Evolutionary conservation across 2,888 invertebrate genomes (phyloP).

Genomic region (Ochlodes sylvanus): DNA sequence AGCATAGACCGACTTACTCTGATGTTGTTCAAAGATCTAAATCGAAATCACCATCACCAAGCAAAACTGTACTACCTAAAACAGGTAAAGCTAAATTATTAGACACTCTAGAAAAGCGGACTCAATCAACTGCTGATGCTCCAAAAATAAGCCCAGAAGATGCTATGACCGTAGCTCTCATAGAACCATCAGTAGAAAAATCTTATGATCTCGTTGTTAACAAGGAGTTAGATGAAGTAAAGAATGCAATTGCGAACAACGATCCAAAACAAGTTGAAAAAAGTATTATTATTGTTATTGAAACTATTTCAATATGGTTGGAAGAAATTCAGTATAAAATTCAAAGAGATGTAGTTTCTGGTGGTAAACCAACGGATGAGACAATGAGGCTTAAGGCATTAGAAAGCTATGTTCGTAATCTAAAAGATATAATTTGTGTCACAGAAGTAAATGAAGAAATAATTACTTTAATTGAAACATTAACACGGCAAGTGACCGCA

Average conservation of each 20-base stretch:
- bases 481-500: slow-evolving; percentile 88
- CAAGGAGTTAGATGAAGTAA: slow-evolving; percentile 84
- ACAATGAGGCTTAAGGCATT: slow-evolving; percentile 65
- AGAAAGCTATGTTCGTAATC: slow-evolving; percentile 85
- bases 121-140: slow-evolving; percentile 60
- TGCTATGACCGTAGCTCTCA: slow-evolving; percentile 65
- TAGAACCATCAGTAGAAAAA: slow-evolving; percentile 74
- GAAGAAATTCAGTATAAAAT: slow-evolving; percentile 94
- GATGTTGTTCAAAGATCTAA: slow-evolving; percentile 79
- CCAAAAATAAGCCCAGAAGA: slow-evolving; percentile 58
- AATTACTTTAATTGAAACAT: slow-evolving; percentile 85
- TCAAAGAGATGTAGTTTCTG: slow-evolving; percentile 68
- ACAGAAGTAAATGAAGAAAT: slow-evolving; percentile 88
- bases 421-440: slow-evolving; percentile 88
- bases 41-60: slow-evolving; percentile 80
- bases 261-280: slow-evolving; percentile 87
- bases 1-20: slow-evolving; percentile 72
- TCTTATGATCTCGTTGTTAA: slow-evolving; percentile 83
- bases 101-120: slow-evolving; percentile 71
- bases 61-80: slow-evolving; percentile 62
- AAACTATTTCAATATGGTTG: slow-evolving; percentile 93
- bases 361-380: slow-evolving; percentile 58
- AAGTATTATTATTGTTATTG: slow-evolving; percentile 90
- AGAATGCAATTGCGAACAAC: slow-evolving; percentile 84
- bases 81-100: slow-evolving; percentile 68